These are phyloP conservation scores for Cyanoderma ruficeps DNA, from an alignment of 2,113 vertebrate genomes.

Conservation along the genomic window DNA sequence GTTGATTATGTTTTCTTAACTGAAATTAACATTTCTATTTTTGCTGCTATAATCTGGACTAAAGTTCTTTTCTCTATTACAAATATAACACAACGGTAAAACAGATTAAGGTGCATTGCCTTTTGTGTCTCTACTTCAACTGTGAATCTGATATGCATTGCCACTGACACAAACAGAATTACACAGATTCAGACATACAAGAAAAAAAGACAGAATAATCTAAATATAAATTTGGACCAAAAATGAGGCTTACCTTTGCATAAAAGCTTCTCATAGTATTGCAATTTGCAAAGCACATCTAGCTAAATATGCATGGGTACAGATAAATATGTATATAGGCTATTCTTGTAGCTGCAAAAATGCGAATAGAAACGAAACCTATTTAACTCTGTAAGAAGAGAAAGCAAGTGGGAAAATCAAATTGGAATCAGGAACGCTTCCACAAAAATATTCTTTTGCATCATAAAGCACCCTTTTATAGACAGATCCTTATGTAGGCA, in stretches of 20 bases:
- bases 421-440: not conserved
- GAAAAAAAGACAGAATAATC: not conserved
- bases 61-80: not conserved
- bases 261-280: slow-evolving; percentile 1
- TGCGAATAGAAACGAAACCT: not conserved
- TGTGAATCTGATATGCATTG: not conserved
- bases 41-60: not conserved
- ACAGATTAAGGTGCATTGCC: not conserved
- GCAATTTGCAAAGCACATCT: not conserved
- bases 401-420: not conserved
- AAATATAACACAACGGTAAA: not conserved
- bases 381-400: not conserved
- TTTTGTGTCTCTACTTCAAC: not conserved
- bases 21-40: not conserved
- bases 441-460: not conserved
- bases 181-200: not conserved
- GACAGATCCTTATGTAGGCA: not conserved
- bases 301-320: not conserved
- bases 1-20: not conserved
- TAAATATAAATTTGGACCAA: not conserved
- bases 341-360: not conserved
- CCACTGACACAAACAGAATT: not conserved
- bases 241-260: not conserved
- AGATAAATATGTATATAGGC: not conserved
- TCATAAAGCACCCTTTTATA: not conserved